A percentile compares a stretch with the other conserved stretches of the same genome.
Evolutionary conservation across 2,113 vertebrate genomes (phyloP).

Genomic region (Stigmatopora nigra): DNA sequence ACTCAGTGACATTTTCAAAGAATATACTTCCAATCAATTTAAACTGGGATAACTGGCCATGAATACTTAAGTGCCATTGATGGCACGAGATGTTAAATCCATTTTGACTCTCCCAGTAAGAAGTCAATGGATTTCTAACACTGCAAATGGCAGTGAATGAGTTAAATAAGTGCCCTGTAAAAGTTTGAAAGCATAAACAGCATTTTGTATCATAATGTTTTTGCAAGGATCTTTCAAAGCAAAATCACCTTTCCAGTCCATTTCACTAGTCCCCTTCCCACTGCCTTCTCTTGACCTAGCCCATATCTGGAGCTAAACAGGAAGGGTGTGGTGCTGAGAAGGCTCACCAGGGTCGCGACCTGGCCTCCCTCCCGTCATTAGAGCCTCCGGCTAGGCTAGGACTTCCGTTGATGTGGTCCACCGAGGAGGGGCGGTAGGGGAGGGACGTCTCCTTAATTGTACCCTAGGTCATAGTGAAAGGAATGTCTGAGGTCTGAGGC

Average conservation of each 20-base stretch:
- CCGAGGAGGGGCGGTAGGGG: constrained; percentile 65
- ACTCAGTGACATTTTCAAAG: too few relatives aligned
- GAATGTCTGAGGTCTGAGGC: constrained; percentile 76
- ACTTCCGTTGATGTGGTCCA: constrained; percentile 73
- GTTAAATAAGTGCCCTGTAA: not conserved
- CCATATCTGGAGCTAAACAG: constrained; percentile 63
- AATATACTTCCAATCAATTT: too few relatives aligned
- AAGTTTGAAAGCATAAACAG: not conserved
- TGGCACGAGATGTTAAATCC: too few relatives aligned
- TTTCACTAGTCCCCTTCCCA: constrained; percentile 3
- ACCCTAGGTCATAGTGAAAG: constrained; percentile 70
- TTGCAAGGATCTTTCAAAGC: constrained; percentile 22
- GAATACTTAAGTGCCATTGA: too few relatives aligned
- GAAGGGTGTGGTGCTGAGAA: constrained; percentile 68
- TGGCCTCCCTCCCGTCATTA: constrained; percentile 68
- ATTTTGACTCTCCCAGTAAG: too few relatives aligned
- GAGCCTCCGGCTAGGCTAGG: constrained; percentile 65
- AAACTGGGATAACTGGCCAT: too few relatives aligned
- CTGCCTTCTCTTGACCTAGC: constrained; percentile 36
- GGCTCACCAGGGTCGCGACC: constrained; percentile 71
- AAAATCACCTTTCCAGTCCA: constrained; percentile 28
- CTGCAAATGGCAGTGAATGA: not conserved
- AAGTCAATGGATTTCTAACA: too few relatives aligned
- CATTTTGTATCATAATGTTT: constrained; percentile 3
- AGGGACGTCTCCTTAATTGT: constrained; percentile 74